Percentiles rank a stretch among this genome's conserved stretches.
These are phyloP conservation scores for Schizopygopsis pylzovi DNA, from an alignment of 2,797 vertebrate species.

Conservation along the genomic window DNA sequence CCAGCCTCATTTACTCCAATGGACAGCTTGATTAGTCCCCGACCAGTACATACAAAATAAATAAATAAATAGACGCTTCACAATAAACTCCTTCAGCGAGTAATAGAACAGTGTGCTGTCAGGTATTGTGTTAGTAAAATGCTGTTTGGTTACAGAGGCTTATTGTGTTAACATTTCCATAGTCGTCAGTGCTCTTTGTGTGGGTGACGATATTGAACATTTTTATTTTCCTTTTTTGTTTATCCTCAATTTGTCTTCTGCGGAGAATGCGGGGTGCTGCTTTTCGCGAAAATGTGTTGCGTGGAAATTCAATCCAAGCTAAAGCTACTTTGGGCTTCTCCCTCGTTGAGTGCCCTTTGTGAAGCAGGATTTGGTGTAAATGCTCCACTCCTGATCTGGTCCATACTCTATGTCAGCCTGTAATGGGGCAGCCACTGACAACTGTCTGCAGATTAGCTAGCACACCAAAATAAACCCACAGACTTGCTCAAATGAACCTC, in stretches of 20 bases:
- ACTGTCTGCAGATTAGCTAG: constrained; percentile 48
- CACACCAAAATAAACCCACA: constrained; percentile 47
- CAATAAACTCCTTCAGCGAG: constrained; percentile 43
- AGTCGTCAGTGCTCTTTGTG: constrained; percentile 8
- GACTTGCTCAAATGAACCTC: constrained; percentile 49
- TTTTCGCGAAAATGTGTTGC: constrained; percentile 40
- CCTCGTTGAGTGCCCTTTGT: constrained; percentile 46
- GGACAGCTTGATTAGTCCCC: constrained; percentile 53
- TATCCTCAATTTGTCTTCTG: constrained; percentile 30
- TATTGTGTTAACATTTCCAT: constrained; percentile 10
- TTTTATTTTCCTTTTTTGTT: constrained; percentile 30
- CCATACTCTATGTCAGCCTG: constrained; percentile 29
- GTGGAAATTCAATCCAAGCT: constrained; percentile 52
- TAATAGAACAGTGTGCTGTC: constrained; percentile 36
- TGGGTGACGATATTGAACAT: background rate
- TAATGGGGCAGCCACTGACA: constrained; percentile 27
- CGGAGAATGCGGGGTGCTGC: background rate
- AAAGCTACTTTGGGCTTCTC: constrained; percentile 54
- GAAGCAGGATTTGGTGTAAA: constrained; percentile 56
- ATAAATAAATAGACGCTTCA: constrained; percentile 44
- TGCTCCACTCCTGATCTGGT: constrained; percentile 44
- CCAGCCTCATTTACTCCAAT: constrained; percentile 21
- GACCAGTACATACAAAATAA: constrained; percentile 34
- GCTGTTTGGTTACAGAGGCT: constrained; percentile 17
- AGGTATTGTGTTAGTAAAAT: constrained; percentile 26